Evolutionary conservation across 2,113 vertebrate species (phyloP).

Genomic region (Cheilinus undulatus): DNA sequence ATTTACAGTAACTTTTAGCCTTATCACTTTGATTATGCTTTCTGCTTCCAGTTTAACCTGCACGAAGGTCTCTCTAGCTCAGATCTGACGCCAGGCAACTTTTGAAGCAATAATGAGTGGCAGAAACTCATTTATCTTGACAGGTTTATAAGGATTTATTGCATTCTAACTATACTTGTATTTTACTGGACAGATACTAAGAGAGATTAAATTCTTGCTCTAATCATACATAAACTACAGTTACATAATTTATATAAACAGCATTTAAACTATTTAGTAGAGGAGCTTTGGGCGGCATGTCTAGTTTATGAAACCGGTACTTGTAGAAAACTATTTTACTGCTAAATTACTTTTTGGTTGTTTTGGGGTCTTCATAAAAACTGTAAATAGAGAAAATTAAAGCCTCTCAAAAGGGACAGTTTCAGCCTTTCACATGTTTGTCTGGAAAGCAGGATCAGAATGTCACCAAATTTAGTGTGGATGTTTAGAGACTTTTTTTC

Average conservation of each 20-base stretch:
- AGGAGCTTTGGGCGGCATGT: no score
- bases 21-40: slow-evolving; percentile 15
- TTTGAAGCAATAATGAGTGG: not conserved
- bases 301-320: no score
- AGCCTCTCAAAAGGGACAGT: no score
- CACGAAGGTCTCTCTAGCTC: slow-evolving; percentile 22
- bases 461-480: no score
- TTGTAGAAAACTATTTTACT: no score
- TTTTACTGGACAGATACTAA: not conserved
- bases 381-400: no score
- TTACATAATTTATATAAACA: not conserved
- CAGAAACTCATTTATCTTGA: not conserved
- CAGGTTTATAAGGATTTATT: slow-evolving; percentile 4
- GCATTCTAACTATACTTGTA: not conserved
- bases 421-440: no score
- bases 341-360: no score
- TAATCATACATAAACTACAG: not conserved
- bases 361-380: no score
- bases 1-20: not conserved
- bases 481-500: no score
- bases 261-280: not conserved
- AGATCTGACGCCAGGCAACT: slow-evolving; percentile 21
- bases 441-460: no score
- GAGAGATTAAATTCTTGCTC: not conserved
- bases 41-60: not conserved